A percentile compares a stretch with the other conserved stretches of the same genome.
These are phyloP conservation scores for Plectropomus leopardus DNA, from an alignment of 2,113 vertebrate species.

Conservation along the genomic window DNA sequence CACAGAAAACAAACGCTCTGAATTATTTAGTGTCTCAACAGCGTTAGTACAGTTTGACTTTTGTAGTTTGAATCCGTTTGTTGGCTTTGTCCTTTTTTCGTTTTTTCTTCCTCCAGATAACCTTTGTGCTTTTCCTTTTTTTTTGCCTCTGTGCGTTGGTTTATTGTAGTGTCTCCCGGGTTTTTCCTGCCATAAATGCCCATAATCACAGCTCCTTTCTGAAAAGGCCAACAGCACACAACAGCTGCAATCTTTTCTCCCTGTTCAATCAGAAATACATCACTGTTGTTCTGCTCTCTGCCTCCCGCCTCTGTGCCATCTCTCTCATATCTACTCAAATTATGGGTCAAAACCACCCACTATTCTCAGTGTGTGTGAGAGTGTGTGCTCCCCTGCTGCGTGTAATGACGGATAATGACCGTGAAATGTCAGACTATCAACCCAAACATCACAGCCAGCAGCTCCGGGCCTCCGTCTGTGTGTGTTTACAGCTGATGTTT, in stretches of 20 bases:
- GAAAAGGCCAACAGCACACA: slow-evolving; percentile 56
- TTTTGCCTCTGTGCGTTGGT: neutral
- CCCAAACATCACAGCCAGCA: slow-evolving; percentile 50
- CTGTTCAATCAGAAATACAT: slow-evolving; percentile 33
- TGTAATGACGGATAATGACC: slow-evolving; percentile 81
- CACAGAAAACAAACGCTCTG: slow-evolving; percentile 58
- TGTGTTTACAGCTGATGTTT: slow-evolving; percentile 23
- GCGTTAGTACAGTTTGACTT: slow-evolving; percentile 59
- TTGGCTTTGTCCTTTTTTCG: neutral
- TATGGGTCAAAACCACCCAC: slow-evolving; percentile 46
- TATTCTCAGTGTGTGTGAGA: neutral
- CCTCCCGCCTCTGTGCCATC: slow-evolving; percentile 30
- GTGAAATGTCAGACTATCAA: slow-evolving; percentile 76
- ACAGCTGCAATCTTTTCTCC: slow-evolving; percentile 47
- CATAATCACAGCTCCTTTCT: slow-evolving; percentile 63
- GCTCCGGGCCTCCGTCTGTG: neutral
- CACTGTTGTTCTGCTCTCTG: slow-evolving; percentile 18
- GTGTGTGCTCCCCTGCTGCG: slow-evolving; percentile 47
- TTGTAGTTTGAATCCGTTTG: slow-evolving; percentile 45
- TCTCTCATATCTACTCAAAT: slow-evolving; percentile 52
- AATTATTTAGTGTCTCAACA: slow-evolving; percentile 62
- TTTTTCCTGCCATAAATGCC: slow-evolving; percentile 48
- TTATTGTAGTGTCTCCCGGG: slow-evolving; percentile 41
- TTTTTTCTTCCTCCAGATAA: slow-evolving; percentile 9
- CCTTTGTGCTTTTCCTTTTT: slow-evolving; percentile 22